Evolutionary conservation across 2,797 vertebrate genomes (phyloP).

Genomic region (Tragelaphus oryx): DNA sequence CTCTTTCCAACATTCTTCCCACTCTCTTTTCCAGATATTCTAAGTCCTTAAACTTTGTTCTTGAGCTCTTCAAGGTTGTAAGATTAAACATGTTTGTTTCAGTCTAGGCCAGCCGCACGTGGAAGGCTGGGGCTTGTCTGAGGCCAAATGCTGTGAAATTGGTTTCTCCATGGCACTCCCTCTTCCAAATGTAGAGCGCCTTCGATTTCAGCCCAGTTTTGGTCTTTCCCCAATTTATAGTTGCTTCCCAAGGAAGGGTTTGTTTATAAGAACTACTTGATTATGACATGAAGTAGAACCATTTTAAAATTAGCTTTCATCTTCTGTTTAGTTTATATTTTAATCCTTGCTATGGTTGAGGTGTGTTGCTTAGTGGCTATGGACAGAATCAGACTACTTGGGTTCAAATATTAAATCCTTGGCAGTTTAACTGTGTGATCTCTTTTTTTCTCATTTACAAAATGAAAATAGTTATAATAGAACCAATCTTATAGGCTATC

Average conservation of each 20-base stretch:
- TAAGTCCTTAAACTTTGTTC: background rate
- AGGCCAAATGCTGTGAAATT: background rate
- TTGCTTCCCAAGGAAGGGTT: background rate
- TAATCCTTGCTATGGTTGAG: background rate
- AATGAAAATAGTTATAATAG: background rate
- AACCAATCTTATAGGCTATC: background rate
- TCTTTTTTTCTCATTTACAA: background rate
- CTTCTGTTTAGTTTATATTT: background rate
- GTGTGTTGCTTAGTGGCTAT: background rate
- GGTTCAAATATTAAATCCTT: background rate
- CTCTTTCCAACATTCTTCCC: background rate
- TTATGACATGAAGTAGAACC: background rate
- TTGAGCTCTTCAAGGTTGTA: background rate
- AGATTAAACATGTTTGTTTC: background rate
- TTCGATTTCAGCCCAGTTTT: background rate
- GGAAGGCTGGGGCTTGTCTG: background rate
- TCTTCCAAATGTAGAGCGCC: background rate
- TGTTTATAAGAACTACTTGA: background rate
- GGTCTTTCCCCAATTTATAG: background rate
- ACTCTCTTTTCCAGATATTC: background rate
- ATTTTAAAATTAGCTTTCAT: background rate
- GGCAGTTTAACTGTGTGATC: background rate
- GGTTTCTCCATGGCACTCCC: background rate
- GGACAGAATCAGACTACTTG: background rate
- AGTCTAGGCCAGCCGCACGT: rapidly evolving